phyloP scores from a whole-genome alignment of 2,797 vertebrate genomes.

The Alauda arvensis region DNA sequence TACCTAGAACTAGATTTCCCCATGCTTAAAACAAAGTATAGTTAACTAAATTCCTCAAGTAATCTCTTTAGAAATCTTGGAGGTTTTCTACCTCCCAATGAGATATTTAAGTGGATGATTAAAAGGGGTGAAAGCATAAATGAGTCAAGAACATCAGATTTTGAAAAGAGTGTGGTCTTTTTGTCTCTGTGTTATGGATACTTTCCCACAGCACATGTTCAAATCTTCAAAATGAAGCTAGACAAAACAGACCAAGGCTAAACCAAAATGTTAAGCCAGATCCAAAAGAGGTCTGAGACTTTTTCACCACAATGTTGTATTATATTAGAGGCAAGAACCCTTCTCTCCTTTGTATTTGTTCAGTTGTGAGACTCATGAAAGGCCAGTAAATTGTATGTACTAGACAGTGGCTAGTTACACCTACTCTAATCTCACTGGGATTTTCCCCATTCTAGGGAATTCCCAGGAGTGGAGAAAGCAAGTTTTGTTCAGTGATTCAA shows the following conservation, averaged over 20 bases:
- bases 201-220: slow-evolving; percentile 17
- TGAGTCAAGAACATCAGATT: background rate
- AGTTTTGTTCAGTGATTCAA: background rate
- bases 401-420: slow-evolving; percentile 25
- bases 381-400: background rate
- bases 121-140: background rate
- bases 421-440: slow-evolving; percentile 17
- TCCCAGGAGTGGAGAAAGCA: background rate
- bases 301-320: slow-evolving; percentile 10
- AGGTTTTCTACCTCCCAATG: background rate
- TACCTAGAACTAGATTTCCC: background rate
- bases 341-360: slow-evolving; percentile 13
- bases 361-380: slow-evolving; percentile 15
- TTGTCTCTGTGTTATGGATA: background rate
- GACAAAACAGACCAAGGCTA: slow-evolving; percentile 30
- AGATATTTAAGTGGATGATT: background rate
- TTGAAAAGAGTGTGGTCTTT: slow-evolving; percentile 5
- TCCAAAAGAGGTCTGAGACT: background rate
- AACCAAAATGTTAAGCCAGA: slow-evolving; percentile 10
- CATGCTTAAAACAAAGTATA: background rate
- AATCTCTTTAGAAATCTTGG: background rate
- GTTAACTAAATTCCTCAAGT: background rate
- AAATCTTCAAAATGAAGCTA: slow-evolving; percentile 10
- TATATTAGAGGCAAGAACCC: background rate
- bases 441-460: slow-evolving; percentile 23